Evolutionary conservation across 2,797 vertebrate genomes (phyloP).

Genomic region (Eupleurogrammus muticus): DNA sequence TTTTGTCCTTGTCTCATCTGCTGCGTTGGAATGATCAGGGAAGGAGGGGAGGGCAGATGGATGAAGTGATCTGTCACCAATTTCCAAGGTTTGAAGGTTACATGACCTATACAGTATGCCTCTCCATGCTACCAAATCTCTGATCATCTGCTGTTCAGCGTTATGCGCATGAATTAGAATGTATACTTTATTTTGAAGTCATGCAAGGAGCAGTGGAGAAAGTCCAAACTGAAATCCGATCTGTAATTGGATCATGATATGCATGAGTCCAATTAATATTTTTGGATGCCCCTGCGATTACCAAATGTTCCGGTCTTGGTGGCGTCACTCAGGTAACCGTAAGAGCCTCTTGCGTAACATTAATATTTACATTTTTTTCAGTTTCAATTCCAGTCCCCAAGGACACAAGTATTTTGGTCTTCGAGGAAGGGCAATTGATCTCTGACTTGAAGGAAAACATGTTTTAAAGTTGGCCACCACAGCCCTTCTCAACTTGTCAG

Average conservation of each 20-base stretch:
- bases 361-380: conserved; percentile 16
- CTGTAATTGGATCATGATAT: conserved; percentile 43
- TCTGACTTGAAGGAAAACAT: not conserved
- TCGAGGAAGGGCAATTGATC: not conserved
- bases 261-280: conserved; percentile 30
- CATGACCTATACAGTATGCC: conserved; percentile 27
- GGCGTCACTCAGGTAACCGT: conserved; percentile 30
- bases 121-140: conserved; percentile 31
- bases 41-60: conserved; percentile 20
- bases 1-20: conserved; percentile 27
- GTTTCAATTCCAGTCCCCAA: conserved; percentile 14
- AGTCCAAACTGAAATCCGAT: conserved; percentile 11
- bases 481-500: not conserved
- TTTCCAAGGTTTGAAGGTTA: conserved; percentile 18
- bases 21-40: conserved; percentile 26
- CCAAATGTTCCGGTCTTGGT: conserved; percentile 30
- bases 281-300: conserved; percentile 36
- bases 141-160: conserved; percentile 10
- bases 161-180: not conserved
- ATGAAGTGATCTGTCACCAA: conserved; percentile 66
- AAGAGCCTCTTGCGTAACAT: conserved; percentile 7
- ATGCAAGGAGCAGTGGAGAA: not conserved
- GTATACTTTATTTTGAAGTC: conserved; percentile 1
- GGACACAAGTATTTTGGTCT: not conserved
- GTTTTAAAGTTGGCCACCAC: conserved; percentile 3